Evolutionary conservation across 2,113 vertebrate genomes (phyloP), one percentile per base, ranked within the genome.

Genomic region (Myxocyprinus asiaticus): DNA sequence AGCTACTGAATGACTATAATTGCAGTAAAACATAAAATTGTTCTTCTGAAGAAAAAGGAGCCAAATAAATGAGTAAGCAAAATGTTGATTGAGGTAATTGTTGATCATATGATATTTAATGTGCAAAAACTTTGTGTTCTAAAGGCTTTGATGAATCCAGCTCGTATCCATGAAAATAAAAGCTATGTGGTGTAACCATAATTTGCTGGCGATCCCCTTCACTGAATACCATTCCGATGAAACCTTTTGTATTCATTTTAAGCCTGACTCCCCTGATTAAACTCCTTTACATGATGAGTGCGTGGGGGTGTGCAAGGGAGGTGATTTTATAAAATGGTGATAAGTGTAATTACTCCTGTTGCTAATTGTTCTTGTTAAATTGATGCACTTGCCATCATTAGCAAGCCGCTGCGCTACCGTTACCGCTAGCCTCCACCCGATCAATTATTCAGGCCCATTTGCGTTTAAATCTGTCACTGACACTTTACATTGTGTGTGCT

Each of bases 391-490:
- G 66, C 45, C 22, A 83, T 69, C 82, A 84, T 88, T 88, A 87
- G 80, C 61, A 65, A 82, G 84, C 82, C 79, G 14, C 68, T 4
- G 82, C 75, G 79, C 86, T 85, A 86, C 84, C 7, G 66, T 55
- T 76, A 65, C 7, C 7, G 8, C 65, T 81, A 81, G 74, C 61
- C 76, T 65, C 77, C 64, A 56, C 65, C 73, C 75, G 50, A 85
- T 89, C 86, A 92, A 91, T 94, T 93, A 92, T 91, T 78, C 75
- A 93, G 59, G 80, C 67, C 69, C 45, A 17, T 89, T 91, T 89
- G 86, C 88, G 86, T 86, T 84, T 78, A 83, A 87, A 82, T 88
- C 4, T 0, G 88, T 87, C 86, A 51, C 82, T 81, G 90, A 89
- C 88, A 83, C 87, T 78, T 79, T 22, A 68, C 75, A 2, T 84